These are phyloP conservation scores for Sylvicola cinctus DNA, from an alignment of 2,888 invertebrate genomes.

Conservation along the genomic window DNA sequence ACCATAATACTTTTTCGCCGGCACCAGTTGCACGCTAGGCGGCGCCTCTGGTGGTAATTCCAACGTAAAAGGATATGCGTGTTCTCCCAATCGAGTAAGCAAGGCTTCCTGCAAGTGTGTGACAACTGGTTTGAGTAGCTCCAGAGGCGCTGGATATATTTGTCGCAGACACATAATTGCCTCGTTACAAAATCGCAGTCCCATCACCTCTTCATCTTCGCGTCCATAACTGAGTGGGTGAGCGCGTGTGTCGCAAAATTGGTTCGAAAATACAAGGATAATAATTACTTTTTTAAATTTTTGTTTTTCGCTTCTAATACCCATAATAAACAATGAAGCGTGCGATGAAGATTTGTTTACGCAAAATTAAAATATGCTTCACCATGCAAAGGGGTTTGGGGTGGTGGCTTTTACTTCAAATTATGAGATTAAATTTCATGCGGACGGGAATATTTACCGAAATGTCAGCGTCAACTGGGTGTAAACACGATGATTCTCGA, in stretches of 20 bases:
- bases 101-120: slow-evolving; percentile 63
- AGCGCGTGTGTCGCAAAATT: no score
- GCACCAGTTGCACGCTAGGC: slow-evolving; percentile 66
- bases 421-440: no score
- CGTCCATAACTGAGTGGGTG: slow-evolving; percentile 59
- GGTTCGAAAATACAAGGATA: no score
- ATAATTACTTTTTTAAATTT: not conserved
- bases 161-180: slow-evolving; percentile 75
- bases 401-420: no score
- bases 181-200: slow-evolving; percentile 89
- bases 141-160: slow-evolving; percentile 45
- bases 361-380: no score
- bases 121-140: slow-evolving; percentile 31
- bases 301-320: slow-evolving; percentile 6
- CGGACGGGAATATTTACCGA: slow-evolving; percentile 32
- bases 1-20: slow-evolving; percentile 69
- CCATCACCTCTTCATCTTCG: slow-evolving; percentile 92
- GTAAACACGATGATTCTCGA: slow-evolving; percentile 51
- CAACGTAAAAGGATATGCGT: slow-evolving; percentile 57
- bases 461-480: slow-evolving; percentile 75
- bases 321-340: no score
- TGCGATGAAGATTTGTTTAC: no score
- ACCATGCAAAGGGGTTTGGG: no score
- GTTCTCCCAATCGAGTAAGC: slow-evolving; percentile 46
- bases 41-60: slow-evolving; percentile 61